Evolutionary conservation across 2,888 invertebrate species (phyloP).

Genomic region (Agrochola lota): DNA sequence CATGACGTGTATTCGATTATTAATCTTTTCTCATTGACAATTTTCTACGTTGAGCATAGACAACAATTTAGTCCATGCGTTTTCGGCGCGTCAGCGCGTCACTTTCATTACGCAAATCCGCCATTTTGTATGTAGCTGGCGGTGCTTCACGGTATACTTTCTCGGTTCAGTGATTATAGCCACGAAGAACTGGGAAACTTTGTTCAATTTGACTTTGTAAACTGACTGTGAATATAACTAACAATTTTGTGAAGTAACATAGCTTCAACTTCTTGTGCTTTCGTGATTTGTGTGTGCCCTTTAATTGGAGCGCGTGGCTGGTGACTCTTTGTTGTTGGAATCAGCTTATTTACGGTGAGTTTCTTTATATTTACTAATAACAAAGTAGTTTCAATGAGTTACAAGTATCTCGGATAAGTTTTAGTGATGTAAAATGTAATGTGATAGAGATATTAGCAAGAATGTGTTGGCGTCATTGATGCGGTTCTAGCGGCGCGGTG

Average conservation of each 20-base stretch:
- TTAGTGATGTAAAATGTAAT: constrained; percentile 49
- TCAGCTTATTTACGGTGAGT: constrained; percentile 88
- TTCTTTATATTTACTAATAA: constrained; percentile 71
- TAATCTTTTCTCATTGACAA: constrained; percentile 5
- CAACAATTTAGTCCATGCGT: constrained; percentile 75
- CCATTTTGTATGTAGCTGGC: constrained; percentile 91
- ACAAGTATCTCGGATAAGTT: constrained; percentile 60
- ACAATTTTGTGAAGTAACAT: constrained; percentile 82
- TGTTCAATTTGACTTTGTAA: constrained; percentile 79
- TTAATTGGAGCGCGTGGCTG: constrained; percentile 90
- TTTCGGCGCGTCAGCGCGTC: constrained; percentile 89
- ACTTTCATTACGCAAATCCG: constrained; percentile 90
- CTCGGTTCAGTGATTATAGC: constrained; percentile 86
- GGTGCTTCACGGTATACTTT: constrained; percentile 88
- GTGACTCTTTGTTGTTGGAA: constrained; percentile 90
- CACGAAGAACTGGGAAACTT: constrained; percentile 86
- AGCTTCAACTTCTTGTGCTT: constrained; percentile 84
- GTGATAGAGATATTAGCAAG: constrained; percentile 65
- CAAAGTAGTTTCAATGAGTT: constrained; percentile 62
- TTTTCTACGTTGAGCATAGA: constrained; percentile 66
- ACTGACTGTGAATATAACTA: constrained; percentile 80
- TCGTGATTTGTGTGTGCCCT: constrained; percentile 90
- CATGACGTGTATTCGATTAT: background rate
- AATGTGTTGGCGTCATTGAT: constrained; percentile 85
- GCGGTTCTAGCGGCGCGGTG: constrained; percentile 78